Percentiles rank a stretch among this genome's conserved stretches.
Evolutionary conservation across 2,113 vertebrate species (phyloP).

Genomic region (Nesoenas mayeri): DNA sequence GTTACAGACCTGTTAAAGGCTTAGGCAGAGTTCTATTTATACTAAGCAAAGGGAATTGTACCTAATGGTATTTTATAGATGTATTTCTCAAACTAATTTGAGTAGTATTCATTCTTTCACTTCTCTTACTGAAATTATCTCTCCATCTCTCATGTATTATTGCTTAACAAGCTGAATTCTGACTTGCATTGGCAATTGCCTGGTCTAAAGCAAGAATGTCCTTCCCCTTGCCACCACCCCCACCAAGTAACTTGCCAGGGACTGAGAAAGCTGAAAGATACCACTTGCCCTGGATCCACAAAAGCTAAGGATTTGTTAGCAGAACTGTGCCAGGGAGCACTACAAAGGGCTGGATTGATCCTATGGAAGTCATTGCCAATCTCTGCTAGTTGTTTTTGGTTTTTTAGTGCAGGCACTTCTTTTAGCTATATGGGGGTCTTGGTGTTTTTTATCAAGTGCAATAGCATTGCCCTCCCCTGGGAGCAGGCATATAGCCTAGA

Average conservation of each 20-base stretch:
- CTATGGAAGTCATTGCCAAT: not conserved
- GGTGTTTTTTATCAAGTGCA: not conserved
- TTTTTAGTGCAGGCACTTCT: not conserved
- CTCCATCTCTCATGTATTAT: not conserved
- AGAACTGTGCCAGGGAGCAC: not conserved
- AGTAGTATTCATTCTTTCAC: conserved; percentile 11
- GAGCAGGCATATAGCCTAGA: not conserved
- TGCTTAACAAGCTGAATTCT: conserved; percentile 42
- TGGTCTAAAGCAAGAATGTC: conserved; percentile 28
- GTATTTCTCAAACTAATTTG: not conserved
- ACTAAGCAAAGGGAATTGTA: conserved; percentile 32
- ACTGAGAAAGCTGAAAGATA: not conserved
- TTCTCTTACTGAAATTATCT: conserved; percentile 40
- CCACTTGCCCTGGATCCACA: not conserved
- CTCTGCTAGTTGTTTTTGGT: not conserved
- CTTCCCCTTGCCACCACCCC: not conserved
- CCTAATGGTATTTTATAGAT: not conserved
- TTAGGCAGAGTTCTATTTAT: not conserved
- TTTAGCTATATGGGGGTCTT: not conserved
- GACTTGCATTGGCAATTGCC: conserved; percentile 19
- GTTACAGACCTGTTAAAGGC: conserved; percentile 36
- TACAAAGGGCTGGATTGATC: not conserved
- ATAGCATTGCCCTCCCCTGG: not conserved
- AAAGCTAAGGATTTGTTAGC: not conserved
- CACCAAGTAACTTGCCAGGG: not conserved